Conservation (phyloP, 1,140 invertebrate genomes). For the Cydia splendana region DNA sequence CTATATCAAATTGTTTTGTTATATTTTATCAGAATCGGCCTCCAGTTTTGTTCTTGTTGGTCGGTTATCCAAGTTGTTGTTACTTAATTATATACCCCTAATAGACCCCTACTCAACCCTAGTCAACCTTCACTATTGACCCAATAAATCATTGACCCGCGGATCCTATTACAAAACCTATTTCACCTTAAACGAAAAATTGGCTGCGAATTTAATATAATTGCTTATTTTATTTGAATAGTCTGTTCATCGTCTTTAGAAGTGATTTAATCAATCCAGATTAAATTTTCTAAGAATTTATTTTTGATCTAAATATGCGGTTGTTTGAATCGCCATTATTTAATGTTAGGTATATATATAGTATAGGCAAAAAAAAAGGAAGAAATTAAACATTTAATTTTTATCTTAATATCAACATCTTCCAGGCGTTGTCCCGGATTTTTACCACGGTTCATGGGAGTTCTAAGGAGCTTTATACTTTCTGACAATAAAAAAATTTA, state of each 20-base stretch:
- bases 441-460: too few species aligned
- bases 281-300: too few species aligned
- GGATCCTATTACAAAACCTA: neutral
- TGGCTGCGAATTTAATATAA: neutral
- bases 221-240: neutral
- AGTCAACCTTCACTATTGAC: neutral
- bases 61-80: neutral
- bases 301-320: too few species aligned
- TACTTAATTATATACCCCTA: neutral
- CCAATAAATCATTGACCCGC: slow-evolving; percentile 7
- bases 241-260: neutral
- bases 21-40: too few species aligned
- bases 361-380: too few species aligned
- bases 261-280: neutral
- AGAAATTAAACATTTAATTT: too few species aligned
- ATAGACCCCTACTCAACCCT: neutral
- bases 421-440: too few species aligned
- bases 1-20: too few species aligned
- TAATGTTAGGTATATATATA: too few species aligned
- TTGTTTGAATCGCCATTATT: too few species aligned
- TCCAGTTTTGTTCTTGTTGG: neutral
- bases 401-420: too few species aligned
- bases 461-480: too few species aligned
- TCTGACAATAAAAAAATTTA: neutral
- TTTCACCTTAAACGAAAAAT: neutral